Conservation (phyloP, 2,113 vertebrate species). For the Perognathus longimembris region DNA sequence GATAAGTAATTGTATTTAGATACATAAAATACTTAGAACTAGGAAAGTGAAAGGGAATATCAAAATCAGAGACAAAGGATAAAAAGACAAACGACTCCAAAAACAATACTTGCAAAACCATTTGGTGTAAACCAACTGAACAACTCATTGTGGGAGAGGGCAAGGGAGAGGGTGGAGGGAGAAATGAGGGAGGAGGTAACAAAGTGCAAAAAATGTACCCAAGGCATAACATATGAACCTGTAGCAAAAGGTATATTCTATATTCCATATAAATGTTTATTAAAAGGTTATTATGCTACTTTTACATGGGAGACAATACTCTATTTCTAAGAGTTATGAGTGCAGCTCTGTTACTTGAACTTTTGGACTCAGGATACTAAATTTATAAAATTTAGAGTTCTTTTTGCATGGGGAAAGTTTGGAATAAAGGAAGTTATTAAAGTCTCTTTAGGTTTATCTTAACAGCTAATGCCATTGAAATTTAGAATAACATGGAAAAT, state of each 20-base stretch:
- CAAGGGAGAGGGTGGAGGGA: too few relatives aligned
- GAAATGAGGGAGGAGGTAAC: too few relatives aligned
- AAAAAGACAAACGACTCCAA: too few relatives aligned
- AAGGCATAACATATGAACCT: too few relatives aligned
- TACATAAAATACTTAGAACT: conserved; percentile 41
- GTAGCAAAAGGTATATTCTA: neutral
- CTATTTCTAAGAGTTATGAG: neutral
- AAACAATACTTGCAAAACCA: too few relatives aligned
- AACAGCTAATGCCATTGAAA: neutral
- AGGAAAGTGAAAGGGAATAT: too few relatives aligned
- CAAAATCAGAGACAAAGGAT: too few relatives aligned
- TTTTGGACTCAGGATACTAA: neutral
- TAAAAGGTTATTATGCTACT: neutral
- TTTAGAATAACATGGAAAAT: conserved; percentile 5
- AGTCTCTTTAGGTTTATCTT: neutral
- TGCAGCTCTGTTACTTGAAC: neutral
- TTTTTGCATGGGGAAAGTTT: neutral
- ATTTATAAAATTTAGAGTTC: neutral
- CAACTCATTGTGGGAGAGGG: too few relatives aligned
- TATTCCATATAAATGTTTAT: conserved; percentile 19
- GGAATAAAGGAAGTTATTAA: neutral
- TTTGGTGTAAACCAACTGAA: too few relatives aligned
- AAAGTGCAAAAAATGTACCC: too few relatives aligned
- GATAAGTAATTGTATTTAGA: conserved; percentile 26
- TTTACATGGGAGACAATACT: neutral